Evolutionary conservation across 2,888 invertebrate species (phyloP), one percentile per base, ranked within the genome.

Genomic region (Coenonympha arcania): DNA sequence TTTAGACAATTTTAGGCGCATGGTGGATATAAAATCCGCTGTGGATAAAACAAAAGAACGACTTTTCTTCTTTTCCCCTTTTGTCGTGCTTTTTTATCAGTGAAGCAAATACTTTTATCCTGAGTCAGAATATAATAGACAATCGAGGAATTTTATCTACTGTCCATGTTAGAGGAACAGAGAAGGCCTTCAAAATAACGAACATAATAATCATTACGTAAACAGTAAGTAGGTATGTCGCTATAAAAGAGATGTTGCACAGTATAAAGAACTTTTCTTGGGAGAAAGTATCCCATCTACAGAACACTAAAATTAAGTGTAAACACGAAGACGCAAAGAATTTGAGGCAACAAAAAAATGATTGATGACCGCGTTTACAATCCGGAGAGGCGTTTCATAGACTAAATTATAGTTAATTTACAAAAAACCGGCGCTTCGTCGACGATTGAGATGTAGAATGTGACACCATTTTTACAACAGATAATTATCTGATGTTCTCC

Each of bases 261-360:
- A n/a, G n/a, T n/a, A n/a, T n/a, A n/a, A n/a, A n/a, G n/a, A 26
- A 47, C 19, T 19, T 40, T 50, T 45, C 33, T 11, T 24, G 26
- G 45, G 43, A 46, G 51, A 54, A 55, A 54, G 50, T 49, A 40
- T 22, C 9, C 36, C 26, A 11, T 36, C 22, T 30, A 41, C 41
- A 34, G 44, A 51, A 40, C 19, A 43, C 41, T 31, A 45, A 50
- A 41, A 26, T 19, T 36, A 22, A 24, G 36, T n/a, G n/a, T 51
- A 50, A 46, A 18, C 6, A 42, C 6, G 37, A 50, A 26, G 37
- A 55, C 11, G 44, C 44, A 51, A 44, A 41, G 43, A 43, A 31
- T 41, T 51, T 36, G 13, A 31, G 34, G 47, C 20, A 15, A 54
- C 52, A 58, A 58, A 58, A 58, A 56, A 55, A 51, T 59, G 58